Evolutionary conservation across 2,888 invertebrate species (phyloP), one percentile per base, ranked within the genome.

Genomic region (Pollenia angustigena): DNA sequence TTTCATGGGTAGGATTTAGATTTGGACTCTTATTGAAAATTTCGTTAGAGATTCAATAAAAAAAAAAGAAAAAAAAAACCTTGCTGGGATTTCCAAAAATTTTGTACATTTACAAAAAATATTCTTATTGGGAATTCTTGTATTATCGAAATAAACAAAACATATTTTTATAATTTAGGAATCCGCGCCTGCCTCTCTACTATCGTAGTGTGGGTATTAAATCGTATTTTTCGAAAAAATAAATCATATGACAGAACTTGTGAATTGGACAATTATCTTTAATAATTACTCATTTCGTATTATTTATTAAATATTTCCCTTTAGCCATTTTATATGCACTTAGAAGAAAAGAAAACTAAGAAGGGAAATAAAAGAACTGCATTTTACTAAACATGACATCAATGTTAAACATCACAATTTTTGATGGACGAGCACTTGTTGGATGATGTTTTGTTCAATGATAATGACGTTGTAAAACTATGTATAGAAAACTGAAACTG

Each of bases 401-500:
- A 62, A 69, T 76, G 58, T 54, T 56, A 2, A 68, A 76, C 69
- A 52, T 69, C 50, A 75, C 14, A 74, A 10, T 71, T 71, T 83
- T 83, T 83, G 83, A 83, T 83, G 83, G 71, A 78, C 78, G 83
- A 78, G 78, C 78, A 83, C 50, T 83, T 83, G 78, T 83, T 83
- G 66, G 56, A 78, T 82, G 76, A 76, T 76, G 76, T 82, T 69
- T 62, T 62, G 52, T 76, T 69, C 46, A 40, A 60, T 46, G 62
- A 82, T 60, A 48, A 83, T 50, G 83, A 78, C 18, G 78, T 50
- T 72, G 48, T 23, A 23, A 71, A 48, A 64, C 42, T 64, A 52
- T 58, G 48, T 52, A 68, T 56, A 8, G 6, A 50, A 50, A 40
- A 50, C 32, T 32, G 32, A 60, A 54, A 50, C n/a, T 56, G 14